Percentiles rank a stretch among this genome's conserved stretches.
phyloP scores from a whole-genome alignment of 1,140 invertebrate genomes.

The Monochamus saltuarius region DNA sequence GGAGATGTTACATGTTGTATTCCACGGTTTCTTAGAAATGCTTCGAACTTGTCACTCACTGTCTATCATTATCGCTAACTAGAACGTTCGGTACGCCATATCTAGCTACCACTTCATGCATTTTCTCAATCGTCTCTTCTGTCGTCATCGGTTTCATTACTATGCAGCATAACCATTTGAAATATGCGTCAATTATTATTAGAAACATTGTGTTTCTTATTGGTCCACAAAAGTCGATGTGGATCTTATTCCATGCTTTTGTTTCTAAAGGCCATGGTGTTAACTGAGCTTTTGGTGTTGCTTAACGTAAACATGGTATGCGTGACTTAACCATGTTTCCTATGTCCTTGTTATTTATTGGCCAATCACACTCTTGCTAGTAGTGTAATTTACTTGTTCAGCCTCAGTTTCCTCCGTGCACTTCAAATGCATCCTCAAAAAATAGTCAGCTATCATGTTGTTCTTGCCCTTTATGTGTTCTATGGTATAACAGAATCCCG shows the following conservation, averaged over 20 bases:
- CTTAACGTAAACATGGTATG: background rate
- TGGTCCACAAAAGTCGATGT: constrained; percentile 45
- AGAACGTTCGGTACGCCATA: constrained; percentile 25
- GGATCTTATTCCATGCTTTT: constrained; percentile 46
- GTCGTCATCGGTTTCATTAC: constrained; percentile 28
- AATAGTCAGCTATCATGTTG: no score
- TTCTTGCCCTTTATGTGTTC: no score
- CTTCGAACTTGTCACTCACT: constrained; percentile 23
- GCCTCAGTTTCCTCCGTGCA: background rate
- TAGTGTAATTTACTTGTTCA: constrained; percentile 17
- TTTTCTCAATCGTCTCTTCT: constrained; percentile 17
- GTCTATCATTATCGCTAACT: constrained; percentile 19
- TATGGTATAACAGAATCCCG: no score
- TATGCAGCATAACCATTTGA: constrained; percentile 41
- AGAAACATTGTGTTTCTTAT: constrained; percentile 35
- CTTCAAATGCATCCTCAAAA: no score
- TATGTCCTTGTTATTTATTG: constrained; percentile 14
- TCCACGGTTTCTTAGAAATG: constrained; percentile 13
- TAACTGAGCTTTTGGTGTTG: no score
- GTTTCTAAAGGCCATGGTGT: background rate
- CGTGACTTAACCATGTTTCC: constrained; percentile 9
- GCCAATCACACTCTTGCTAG: constrained; percentile 17
- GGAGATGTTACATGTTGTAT: background rate
- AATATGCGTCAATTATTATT: constrained; percentile 38
- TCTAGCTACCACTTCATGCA: constrained; percentile 14